Evolutionary conservation across 2,797 vertebrate genomes (phyloP).

Genomic region (Tangara arthus): DNA sequence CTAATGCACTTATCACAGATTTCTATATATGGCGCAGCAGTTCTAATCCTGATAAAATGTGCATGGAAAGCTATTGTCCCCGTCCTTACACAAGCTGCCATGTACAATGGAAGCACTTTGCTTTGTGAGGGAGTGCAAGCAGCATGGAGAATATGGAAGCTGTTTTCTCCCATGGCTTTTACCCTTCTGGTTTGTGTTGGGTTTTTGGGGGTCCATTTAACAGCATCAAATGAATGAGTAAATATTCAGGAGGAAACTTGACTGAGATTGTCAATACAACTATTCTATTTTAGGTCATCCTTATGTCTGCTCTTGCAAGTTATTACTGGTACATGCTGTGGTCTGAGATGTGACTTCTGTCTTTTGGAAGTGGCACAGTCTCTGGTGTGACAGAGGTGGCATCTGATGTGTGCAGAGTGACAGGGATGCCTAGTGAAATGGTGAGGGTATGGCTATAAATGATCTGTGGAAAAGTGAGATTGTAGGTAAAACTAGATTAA

Average conservation of each 20-base stretch:
- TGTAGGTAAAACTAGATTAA: not conserved
- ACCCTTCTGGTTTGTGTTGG: not conserved
- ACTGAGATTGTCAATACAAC: not conserved
- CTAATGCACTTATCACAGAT: slow-evolving; percentile 52
- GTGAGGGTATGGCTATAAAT: rapidly evolving
- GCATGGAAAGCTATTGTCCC: slow-evolving; percentile 44
- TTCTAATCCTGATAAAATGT: slow-evolving; percentile 52
- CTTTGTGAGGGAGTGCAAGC: not conserved
- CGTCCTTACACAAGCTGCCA: not conserved
- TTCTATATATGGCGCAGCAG: slow-evolving; percentile 15
- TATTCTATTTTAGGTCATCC: not conserved
- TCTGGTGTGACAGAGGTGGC: not conserved
- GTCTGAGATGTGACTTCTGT: not conserved
- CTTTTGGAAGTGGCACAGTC: not conserved
- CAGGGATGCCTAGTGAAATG: no score
- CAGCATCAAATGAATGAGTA: not conserved
- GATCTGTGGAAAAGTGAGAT: not conserved
- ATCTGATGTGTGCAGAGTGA: rapidly evolving
- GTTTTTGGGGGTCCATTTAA: not conserved
- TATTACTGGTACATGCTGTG: not conserved
- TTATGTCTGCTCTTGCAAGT: not conserved
- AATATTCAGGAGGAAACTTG: not conserved
- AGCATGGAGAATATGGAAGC: not conserved
- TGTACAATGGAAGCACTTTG: not conserved
- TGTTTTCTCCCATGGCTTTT: not conserved